phyloP scores from a whole-genome alignment of 1,140 invertebrate species.

The Schlechtendalia chinensis region DNA sequence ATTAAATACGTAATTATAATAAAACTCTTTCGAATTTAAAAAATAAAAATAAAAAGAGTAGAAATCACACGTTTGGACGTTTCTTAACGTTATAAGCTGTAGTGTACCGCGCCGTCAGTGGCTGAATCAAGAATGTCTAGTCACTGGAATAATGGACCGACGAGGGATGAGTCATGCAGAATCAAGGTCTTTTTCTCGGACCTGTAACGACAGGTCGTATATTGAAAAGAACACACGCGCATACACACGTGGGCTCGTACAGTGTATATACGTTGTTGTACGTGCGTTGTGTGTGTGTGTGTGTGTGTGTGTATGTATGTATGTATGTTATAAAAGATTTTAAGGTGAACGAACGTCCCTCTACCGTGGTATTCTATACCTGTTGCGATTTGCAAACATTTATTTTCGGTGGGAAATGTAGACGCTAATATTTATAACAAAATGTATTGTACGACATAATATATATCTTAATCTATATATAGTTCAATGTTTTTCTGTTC shows the following conservation, averaged over 20 bases:
- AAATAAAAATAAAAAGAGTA: too few relatives aligned
- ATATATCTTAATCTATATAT: too few relatives aligned
- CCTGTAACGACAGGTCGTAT: slow-evolving; percentile 21
- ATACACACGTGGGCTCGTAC: neutral
- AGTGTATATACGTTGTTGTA: neutral
- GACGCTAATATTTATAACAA: too few relatives aligned
- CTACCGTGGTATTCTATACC: too few relatives aligned
- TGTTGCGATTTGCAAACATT: neutral
- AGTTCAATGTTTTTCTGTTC: too few relatives aligned
- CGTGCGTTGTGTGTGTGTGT: neutral
- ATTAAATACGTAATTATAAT: too few relatives aligned
- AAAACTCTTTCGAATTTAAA: too few relatives aligned
- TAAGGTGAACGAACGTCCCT: slow-evolving; percentile 17
- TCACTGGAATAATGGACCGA: neutral
- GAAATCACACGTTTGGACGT: neutral
- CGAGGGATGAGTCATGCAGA: slow-evolving; percentile 5
- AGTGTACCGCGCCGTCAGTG: neutral
- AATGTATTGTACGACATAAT: too few relatives aligned
- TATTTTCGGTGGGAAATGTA: neutral
- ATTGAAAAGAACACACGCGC: neutral
- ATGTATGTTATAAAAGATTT: neutral
- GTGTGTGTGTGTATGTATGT: neutral
- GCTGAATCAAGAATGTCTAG: neutral
- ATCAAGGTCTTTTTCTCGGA: slow-evolving; percentile 11
- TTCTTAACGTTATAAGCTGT: neutral